Evolutionary conservation across 2,113 vertebrate genomes (phyloP).

Genomic region (Dipodomys merriami): DNA sequence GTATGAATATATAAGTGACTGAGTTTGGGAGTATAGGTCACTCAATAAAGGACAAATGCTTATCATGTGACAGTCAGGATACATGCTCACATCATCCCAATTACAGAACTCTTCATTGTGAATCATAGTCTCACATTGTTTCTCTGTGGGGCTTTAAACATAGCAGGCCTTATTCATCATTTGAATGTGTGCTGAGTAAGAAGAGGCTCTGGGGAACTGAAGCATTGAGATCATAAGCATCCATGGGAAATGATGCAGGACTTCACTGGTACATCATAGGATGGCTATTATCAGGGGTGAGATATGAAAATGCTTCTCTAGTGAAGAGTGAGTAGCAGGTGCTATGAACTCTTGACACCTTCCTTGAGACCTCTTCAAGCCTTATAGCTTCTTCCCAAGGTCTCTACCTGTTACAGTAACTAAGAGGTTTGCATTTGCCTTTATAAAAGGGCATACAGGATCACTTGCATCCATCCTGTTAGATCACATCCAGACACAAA

Average conservation of each 20-base stretch:
- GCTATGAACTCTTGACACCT: neutral
- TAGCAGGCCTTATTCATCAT: neutral
- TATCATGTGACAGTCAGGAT: neutral
- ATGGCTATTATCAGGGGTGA: neutral
- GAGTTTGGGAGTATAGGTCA: neutral
- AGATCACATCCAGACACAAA: neutral
- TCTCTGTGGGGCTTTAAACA: neutral
- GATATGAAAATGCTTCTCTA: neutral
- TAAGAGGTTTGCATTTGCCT: neutral
- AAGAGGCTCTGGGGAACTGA: neutral
- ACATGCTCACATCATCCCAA: neutral
- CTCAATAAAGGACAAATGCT: neutral
- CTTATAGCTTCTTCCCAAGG: neutral
- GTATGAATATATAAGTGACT: neutral
- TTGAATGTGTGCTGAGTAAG: conserved; percentile 7
- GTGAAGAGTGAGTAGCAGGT: neutral
- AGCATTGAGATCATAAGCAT: neutral
- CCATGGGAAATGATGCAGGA: neutral
- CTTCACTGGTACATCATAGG: accelerated
- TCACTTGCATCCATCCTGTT: neutral
- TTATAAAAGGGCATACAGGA: neutral
- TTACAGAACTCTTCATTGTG: neutral
- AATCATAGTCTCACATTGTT: neutral
- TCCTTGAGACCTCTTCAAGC: neutral
- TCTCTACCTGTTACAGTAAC: neutral